These are phyloP conservation scores for Chauna torquata DNA, from an alignment of 2,113 vertebrate genomes.

Conservation along the genomic window DNA sequence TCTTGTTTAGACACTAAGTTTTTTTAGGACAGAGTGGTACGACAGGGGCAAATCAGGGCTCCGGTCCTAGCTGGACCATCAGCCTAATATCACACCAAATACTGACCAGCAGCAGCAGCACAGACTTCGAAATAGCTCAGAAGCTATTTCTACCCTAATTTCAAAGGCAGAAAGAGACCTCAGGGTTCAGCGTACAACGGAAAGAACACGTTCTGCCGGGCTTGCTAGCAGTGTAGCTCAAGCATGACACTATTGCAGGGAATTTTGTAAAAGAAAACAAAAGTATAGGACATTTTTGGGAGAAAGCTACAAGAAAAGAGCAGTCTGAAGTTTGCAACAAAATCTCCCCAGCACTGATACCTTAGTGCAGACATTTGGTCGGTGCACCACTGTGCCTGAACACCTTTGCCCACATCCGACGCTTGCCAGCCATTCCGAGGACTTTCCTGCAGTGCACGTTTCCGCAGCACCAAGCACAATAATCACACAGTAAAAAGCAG, in stretches of 20 bases:
- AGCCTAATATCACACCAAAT: background rate
- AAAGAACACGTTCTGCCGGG: background rate
- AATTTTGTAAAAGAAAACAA: background rate
- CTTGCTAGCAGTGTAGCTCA: background rate
- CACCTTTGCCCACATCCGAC: rapidly evolving
- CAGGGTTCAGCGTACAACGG: background rate
- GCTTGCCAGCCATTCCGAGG: background rate
- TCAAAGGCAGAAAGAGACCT: background rate
- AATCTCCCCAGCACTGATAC: background rate
- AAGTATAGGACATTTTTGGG: background rate
- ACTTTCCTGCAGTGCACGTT: background rate
- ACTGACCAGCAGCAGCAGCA: background rate
- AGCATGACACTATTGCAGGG: background rate
- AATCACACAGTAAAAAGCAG: background rate
- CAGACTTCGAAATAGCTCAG: background rate
- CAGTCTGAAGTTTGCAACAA: background rate
- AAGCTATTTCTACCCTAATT: background rate
- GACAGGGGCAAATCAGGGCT: background rate
- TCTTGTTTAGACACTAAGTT: rapidly evolving
- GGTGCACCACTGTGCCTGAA: background rate
- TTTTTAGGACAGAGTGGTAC: background rate
- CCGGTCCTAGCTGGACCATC: background rate
- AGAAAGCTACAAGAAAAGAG: background rate
- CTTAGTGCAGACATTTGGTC: background rate
- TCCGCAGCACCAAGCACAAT: background rate